Evolutionary conservation across 2,113 vertebrate species (phyloP), one percentile per base, ranked within the genome.

Genomic region (Phycodurus eques): DNA sequence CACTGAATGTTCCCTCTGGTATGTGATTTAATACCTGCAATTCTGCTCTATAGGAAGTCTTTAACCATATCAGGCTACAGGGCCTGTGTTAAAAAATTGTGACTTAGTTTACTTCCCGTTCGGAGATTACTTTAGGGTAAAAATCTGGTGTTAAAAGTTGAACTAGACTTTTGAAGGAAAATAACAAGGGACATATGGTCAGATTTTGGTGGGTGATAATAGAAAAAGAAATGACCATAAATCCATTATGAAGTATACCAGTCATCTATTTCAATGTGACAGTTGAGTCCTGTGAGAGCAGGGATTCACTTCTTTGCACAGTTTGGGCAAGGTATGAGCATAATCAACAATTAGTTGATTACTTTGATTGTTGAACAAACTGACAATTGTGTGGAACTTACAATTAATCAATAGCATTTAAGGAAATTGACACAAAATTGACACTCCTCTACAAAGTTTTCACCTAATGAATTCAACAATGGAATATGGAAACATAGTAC

Each of bases 141-240:
- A n/a, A 51, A 35, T 42, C 49, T 68, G 51, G 71, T 54, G 35
- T n/a, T 57, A 10, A 57, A 57, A 3, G n/a, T 27, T 51, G 51
- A 72, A 62, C 19, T 51, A 46, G 68, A 67, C 46, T 76, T 66
- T 42, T 72, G 20, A 64, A 39, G 60, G 35, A 47, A 64, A 59
- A 59, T 27, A 59, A 59, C 22, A 59, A 27, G 22, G 22, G 27
- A 42, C 64, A 42, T n/a, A 70, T 39, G 43, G 19, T 63, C 54
- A 43, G 44, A 64, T 47, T 27, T 27, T 27, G 27, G 27, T 27
- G 27, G 27, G 27, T 27, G 27, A 27, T 27, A 27, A 27, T 27
- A 27, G 27, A 27, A 27, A 27, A 27, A 27, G 27, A 27, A 27
- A 27, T 27, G 1, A 27, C 27, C 27, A 27, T 27, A 27, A 27